Evolutionary conservation across 1,140 invertebrate genomes (phyloP), one percentile per base, ranked within the genome.

Genomic region (Philaenus spumarius): DNA sequence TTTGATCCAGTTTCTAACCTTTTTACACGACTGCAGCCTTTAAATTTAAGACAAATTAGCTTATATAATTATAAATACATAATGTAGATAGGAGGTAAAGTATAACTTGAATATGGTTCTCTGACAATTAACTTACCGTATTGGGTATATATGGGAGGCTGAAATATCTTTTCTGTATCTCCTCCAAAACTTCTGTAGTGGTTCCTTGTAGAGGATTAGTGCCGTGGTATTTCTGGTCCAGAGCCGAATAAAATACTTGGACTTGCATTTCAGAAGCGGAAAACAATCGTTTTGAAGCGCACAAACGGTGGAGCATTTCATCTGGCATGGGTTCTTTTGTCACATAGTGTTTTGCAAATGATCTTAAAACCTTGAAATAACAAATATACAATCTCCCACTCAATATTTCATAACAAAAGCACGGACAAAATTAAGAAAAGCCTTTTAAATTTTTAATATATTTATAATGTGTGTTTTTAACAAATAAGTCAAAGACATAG

Each of bases 221-320:
- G 20, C 84, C 82, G 17, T 98, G 95, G 73, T 93, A 95, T 9
- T 80, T 80, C 76, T 97, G 94, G 76, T 97, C 95, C 22, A 97
- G 67, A 34, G 84, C 81, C 0, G 91, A 89, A 74, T 95, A 94
- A 68, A 95, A 93, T 17, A 87, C 80, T 79, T 98, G 95, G 51
- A 90, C 75, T 71, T 97, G 94, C 70, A 92, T 88, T 69, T 98
- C 95, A 57, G 88, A 90, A 4, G 93, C 89, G 2, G 82, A 80
- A 71, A 96, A 97, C 22, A 95, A 69, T 66, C 87, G 82, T 68
- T 93, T 96, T 0, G 90, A 86, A 0, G 83, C 81, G 64, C 89
- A 91, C 6, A 96, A 74, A 61, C 85, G 77, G n/a, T 84, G 70
- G 12, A 95, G 63, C 77, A 92, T 84, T 15, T 82, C 72, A 34